Base-by-base conservation (phyloP, 2,797 vertebrate genomes). In the Enteromius radiatus region DNA sequence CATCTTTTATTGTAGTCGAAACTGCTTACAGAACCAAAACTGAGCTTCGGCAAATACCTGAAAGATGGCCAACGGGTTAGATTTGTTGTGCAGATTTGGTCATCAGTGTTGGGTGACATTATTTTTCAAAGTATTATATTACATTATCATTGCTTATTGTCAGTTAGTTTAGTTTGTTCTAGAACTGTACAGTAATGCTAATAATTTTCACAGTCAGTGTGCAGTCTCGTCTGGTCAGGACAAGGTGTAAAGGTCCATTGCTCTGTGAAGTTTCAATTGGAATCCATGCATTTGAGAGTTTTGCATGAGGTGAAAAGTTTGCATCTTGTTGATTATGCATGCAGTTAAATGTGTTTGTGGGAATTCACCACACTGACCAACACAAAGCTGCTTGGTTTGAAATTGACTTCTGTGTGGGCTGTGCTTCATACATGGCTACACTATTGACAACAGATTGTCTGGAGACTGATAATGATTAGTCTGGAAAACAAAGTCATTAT, bases 21-120 rank as follows among this genome's bases (percentile, higher is more conserved):
- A 78, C 63, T 70, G 52, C 63, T 82, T 65, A 79, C 75, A 73
- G 64, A 78, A 76, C 7, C 52, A 47, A 80, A 61, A 73, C 76
- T 69, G 59, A 49, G 80, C 68, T 74, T 26, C n/a, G 43, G 38
- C 76, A 56, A 36, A 78, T 47, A 47, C 41, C 54, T 73, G 67
- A 73, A 8, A 17, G 70, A 64, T 67, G 43, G 63, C 63, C 81
- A 54, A 2, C 12, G 26, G 63, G 73, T 54, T 64, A 76, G 49
- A 82, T 82, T 69, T 56, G 12, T 68, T 26, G 63, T 76, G 81
- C 47, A 76, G 81, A 82, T 82, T 56, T 33, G 26, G 17, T 45
- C 11, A 14, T 47, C 28, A 0, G 17, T 49, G 19, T 65, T 65
- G 5, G 28, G 56, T 17, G 26, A 77, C 1, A 14, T 41, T 43